Conservation (phyloP, 2,113 vertebrate species). For the Channa maculata region DNA sequence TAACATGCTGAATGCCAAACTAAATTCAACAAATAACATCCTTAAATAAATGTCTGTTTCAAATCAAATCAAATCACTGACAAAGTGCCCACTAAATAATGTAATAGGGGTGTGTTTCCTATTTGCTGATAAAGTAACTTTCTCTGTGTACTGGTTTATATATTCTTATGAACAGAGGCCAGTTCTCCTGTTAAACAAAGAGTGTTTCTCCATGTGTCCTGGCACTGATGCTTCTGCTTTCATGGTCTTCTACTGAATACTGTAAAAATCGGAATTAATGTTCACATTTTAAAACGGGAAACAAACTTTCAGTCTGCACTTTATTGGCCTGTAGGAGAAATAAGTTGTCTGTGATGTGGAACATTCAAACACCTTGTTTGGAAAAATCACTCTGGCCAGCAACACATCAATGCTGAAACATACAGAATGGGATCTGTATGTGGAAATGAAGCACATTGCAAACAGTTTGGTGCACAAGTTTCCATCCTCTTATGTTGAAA, state of each 20-base stretch:
- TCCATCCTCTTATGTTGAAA: too few relatives aligned
- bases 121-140: not conserved
- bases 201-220: slow-evolving; percentile 26
- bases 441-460: too few relatives aligned
- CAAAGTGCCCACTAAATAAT: too few relatives aligned
- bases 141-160: not conserved
- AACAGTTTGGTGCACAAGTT: too few relatives aligned
- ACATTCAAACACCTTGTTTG: not conserved
- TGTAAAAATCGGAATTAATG: slow-evolving; percentile 1
- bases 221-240: not conserved
- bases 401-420: too few relatives aligned
- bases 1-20: too few relatives aligned
- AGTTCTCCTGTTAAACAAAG: not conserved
- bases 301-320: not conserved
- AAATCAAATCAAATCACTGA: too few relatives aligned
- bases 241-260: not conserved
- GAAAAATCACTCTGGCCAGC: not conserved
- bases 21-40: too few relatives aligned
- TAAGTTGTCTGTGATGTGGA: not conserved
- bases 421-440: too few relatives aligned
- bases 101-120: too few relatives aligned
- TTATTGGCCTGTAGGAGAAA: not conserved
- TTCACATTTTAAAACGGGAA: not conserved
- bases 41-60: too few relatives aligned
- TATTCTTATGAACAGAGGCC: too few relatives aligned